Base-by-base conservation (phyloP, 2,797 vertebrate species). In the Chrosomus eos region DNA sequence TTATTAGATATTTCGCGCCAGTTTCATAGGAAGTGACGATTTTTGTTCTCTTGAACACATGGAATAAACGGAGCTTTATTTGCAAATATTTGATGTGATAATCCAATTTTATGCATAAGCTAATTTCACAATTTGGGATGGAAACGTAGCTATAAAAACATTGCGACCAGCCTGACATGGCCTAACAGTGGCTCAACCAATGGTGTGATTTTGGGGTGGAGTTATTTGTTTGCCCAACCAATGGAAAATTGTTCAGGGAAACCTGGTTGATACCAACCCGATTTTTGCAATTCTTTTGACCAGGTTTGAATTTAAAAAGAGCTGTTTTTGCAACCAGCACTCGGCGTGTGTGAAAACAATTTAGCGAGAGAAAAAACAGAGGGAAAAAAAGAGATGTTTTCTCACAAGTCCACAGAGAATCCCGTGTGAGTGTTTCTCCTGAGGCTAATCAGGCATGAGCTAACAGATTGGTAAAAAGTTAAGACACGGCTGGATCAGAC, bases 301-400 rank as follows among this genome's bases (percentile, higher is more conserved):
- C 19, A 48, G 14, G 58, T 45, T 53, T 83, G 5, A 53, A 76
- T 76, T 66, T 76, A 83, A 38, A 64, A 40, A 77, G 43, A 26
- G 58, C 26, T 82, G 73, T 38, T 66, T 40, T 82, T 48, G 31
- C 31, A 68, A 26, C 31, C 33, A 76, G 23, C 23, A 53, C 7
- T 60, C 7, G 2, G 18, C 2, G 28, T 53, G 18, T 18, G 19
- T 58, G 18, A 83, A 84, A 83, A 68, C 58, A 75, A 83, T 75
- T 51, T 33, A 31, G 55, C 64, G 77, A 73, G 58, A 45, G 21
- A 70, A 53, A 33, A 78, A 51, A 60, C 8, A 13, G 18, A 71
- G 81, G 77, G 83, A 72, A 38, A 83, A 89, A 90, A 88, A 78
- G 90, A 81, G 89, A 88, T 53, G 43, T 83, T 83, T 74, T 83